Evolutionary conservation across 2,797 vertebrate species (phyloP).

Genomic region (Sus cebifrons): DNA sequence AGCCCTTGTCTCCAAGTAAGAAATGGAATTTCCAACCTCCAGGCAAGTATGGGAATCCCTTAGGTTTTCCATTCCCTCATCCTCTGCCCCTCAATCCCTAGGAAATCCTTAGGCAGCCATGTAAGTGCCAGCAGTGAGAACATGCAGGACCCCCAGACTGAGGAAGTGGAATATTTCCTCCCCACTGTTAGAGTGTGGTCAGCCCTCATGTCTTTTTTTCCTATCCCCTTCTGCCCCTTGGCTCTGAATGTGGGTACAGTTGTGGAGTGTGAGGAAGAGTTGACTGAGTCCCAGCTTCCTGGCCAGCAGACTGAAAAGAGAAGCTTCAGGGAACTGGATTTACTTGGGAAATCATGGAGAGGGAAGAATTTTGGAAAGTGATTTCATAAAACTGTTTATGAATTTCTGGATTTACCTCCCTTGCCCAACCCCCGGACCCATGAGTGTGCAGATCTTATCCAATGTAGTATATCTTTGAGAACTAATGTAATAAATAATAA

Average conservation of each 20-base stretch:
- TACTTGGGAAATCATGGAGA: neutral
- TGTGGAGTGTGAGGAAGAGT: neutral
- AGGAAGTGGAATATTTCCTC: neutral
- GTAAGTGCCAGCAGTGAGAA: neutral
- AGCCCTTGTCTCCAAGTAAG: neutral
- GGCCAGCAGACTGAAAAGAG: neutral
- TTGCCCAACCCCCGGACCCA: neutral
- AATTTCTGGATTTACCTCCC: neutral
- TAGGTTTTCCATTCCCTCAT: neutral
- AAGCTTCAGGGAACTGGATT: neutral
- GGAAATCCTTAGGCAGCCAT: neutral
- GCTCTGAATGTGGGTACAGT: too few relatives aligned
- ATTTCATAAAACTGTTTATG: neutral
- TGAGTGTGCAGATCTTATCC: neutral
- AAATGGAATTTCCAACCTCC: neutral
- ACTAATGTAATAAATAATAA: neutral
- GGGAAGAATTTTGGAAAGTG: neutral
- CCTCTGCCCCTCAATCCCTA: neutral
- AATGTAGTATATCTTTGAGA: neutral
- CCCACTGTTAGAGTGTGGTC: neutral
- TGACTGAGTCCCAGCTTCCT: neutral
- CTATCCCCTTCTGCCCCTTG: neutral
- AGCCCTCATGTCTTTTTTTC: neutral
- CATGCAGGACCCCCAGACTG: neutral
- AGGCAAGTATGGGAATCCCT: neutral